Evolutionary conservation across 2,113 vertebrate species (phyloP), one percentile per base, ranked within the genome.

Genomic region (Furnarius figulus): DNA sequence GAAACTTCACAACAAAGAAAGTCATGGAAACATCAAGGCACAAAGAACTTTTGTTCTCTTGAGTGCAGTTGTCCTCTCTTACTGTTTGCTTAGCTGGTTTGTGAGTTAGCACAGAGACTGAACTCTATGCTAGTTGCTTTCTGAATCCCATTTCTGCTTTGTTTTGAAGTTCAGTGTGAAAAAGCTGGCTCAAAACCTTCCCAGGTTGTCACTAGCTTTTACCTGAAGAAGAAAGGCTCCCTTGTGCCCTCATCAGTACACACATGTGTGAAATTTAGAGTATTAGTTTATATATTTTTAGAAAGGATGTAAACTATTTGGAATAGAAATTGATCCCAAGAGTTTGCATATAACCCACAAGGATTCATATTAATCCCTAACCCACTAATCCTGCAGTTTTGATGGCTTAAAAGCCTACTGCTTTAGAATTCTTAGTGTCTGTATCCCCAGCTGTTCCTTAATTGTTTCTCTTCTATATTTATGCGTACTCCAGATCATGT

Each of bases 271-370:
- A 95, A 86, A 72, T 90, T 93, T 84, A 89, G 42, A 63, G 68
- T 93, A 86, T 86, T 86, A 89, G 47, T 90, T 96, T 86, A 88
- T 90, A 71, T 92, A 89, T 86, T 94, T 96, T 93, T 90, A 95
- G 84, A 92, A 93, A 90, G 30, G 39, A 84, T 84, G 44, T 81
- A 89, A 94, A 94, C 46, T 95, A 74, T 89, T 95, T 90, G 82
- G 47, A 90, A 74, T 92, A 93, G 68, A 91, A 93, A 93, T 93
- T 52, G 39, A 56, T 96, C 92, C 82, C 83, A 37, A 72, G 88
- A 92, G 95, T 62, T 90, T 2, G 0, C 37, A 42, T 46, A 75
- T 66, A 87, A 87, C 67, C 53, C 35, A 14, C 30, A 56, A 79
- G 89, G 84, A 93, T 93, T 78, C 84, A 49, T 95, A 93, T 86